Evolutionary conservation across 2,113 vertebrate species (phyloP).

Genomic region (Symphodus melops): DNA sequence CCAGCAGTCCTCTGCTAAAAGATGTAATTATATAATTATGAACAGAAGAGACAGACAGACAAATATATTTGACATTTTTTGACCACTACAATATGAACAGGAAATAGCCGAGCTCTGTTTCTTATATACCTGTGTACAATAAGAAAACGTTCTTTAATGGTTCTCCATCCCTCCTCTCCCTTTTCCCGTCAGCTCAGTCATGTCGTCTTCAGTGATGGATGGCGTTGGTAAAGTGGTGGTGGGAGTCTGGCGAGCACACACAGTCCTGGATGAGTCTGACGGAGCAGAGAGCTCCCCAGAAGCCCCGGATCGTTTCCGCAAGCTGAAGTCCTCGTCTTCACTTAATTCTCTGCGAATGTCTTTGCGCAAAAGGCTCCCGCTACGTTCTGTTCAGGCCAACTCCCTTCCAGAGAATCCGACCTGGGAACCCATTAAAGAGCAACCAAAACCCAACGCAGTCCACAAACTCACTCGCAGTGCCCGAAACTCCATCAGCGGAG

Average conservation of each 20-base stretch:
- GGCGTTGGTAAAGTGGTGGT: conserved; percentile 75
- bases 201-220: conserved; percentile 79
- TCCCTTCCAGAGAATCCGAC: conserved; percentile 77
- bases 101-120: too few species aligned
- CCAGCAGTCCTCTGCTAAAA: too few species aligned
- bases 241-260: conserved; percentile 84
- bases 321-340: conserved; percentile 78
- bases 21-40: too few species aligned
- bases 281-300: conserved; percentile 82
- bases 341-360: conserved; percentile 87
- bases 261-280: conserved; percentile 82
- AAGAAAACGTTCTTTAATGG: too few species aligned
- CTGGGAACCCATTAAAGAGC: conserved; percentile 81
- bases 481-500: conserved; percentile 83
- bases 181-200: conserved; percentile 6
- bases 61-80: too few species aligned
- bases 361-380: conserved; percentile 86
- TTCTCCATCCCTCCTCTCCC: neutral
- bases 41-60: too few species aligned
- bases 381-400: conserved; percentile 85
- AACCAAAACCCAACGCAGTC: conserved; percentile 73
- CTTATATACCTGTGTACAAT: too few species aligned
- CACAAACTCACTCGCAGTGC: conserved; percentile 85
- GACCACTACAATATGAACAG: too few species aligned
- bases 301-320: conserved; percentile 75